A percentile compares a stretch with the other conserved stretches of the same genome.
These are phyloP conservation scores for Rutpela maculata DNA, from an alignment of 2,888 invertebrate genomes.

Conservation along the genomic window DNA sequence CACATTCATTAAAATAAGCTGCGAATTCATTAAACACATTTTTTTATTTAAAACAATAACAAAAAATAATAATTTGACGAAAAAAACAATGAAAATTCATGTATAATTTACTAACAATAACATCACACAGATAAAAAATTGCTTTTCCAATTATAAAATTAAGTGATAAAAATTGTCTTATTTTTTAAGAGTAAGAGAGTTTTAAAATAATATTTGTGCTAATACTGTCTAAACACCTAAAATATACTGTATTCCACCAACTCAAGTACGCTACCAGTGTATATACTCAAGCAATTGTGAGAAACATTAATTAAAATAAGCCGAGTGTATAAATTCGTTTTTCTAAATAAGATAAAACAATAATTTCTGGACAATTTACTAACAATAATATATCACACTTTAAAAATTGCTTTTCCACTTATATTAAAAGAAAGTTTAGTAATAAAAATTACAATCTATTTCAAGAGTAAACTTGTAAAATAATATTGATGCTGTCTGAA, in stretches of 20 bases:
- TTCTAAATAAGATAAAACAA: too few species aligned
- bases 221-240: neutral
- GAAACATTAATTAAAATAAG: too few species aligned
- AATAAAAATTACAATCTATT: too few species aligned
- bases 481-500: too few species aligned
- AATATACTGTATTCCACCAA: neutral
- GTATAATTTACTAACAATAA: neutral
- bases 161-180: neutral
- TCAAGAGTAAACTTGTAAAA: too few species aligned
- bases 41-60: neutral
- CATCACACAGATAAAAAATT: neutral
- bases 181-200: neutral
- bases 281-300: neutral
- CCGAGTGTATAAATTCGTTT: too few species aligned
- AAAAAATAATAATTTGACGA: neutral
- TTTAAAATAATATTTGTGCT: neutral
- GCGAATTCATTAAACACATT: neutral
- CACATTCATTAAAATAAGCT: neutral
- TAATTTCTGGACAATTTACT: too few species aligned
- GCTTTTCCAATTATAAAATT: neutral
- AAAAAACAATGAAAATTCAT: neutral
- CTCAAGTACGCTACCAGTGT: neutral
- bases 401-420: too few species aligned
- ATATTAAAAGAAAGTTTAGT: too few species aligned
- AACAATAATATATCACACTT: too few species aligned